phyloP scores from a whole-genome alignment of 2,888 invertebrate species.

The Hydrotaea cyrtoneurina region DNA sequence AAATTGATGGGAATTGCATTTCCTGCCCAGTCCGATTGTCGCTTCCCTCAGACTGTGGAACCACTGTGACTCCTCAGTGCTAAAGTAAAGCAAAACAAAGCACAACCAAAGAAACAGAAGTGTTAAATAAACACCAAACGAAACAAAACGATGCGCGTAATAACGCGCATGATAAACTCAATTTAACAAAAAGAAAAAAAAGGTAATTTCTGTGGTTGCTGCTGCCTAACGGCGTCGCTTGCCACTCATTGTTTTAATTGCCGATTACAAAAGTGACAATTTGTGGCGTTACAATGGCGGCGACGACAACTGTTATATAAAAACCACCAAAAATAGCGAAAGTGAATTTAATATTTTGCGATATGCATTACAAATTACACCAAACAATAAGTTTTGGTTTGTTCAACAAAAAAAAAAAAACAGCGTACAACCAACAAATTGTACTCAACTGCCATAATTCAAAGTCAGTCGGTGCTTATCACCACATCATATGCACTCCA shows the following conservation, averaged over 20 bases:
- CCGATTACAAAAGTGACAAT: constrained; percentile 29
- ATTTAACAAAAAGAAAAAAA: constrained; percentile 37
- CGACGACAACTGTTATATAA: constrained; percentile 13
- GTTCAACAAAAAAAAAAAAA: no score
- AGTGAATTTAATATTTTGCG: constrained; percentile 26
- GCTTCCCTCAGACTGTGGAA: no score
- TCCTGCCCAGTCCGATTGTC: no score
- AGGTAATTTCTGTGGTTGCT: background rate
- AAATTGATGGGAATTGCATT: no score
- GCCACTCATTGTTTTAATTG: background rate
- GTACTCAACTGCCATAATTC: constrained; percentile 10
- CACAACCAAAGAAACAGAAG: background rate
- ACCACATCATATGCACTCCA: background rate
- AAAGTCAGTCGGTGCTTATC: constrained; percentile 1
- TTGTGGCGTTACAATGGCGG: background rate
- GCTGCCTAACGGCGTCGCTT: no score
- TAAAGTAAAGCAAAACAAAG: no score
- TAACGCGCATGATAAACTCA: constrained; percentile 8
- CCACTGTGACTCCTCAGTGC: background rate
- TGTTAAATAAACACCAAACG: constrained; percentile 15
- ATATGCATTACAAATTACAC: background rate
- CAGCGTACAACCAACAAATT: background rate
- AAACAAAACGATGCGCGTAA: constrained; percentile 1
- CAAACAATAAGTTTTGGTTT: constrained; percentile 1
- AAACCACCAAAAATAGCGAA: constrained; percentile 25